Evolutionary conservation across 1,140 invertebrate genomes (phyloP).

Genomic region (Listronotus oregonensis): DNA sequence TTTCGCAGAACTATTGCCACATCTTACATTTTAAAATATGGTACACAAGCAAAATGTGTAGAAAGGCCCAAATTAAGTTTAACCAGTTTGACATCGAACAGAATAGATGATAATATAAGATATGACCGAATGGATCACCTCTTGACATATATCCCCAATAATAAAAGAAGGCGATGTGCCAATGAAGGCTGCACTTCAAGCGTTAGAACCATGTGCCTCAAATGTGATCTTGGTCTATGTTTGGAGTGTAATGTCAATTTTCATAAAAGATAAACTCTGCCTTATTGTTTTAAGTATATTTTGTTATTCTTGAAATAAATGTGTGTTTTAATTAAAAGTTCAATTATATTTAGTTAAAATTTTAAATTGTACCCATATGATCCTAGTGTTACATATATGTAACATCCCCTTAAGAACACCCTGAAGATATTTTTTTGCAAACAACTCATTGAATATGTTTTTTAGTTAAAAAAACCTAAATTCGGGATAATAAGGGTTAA

Average conservation of each 20-base stretch:
- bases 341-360: too few species aligned
- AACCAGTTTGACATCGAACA: constrained; percentile 12
- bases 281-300: too few species aligned
- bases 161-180: constrained; percentile 37
- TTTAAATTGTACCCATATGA: too few species aligned
- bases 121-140: constrained; percentile 32
- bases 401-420: too few species aligned
- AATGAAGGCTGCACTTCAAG: constrained; percentile 27
- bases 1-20: too few species aligned
- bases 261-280: constrained; percentile 18
- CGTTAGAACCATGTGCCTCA: constrained; percentile 25
- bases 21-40: constrained; percentile 36
- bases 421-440: too few species aligned
- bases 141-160: constrained; percentile 28
- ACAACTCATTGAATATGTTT: too few species aligned
- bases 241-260: constrained; percentile 32
- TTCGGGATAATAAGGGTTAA: too few species aligned
- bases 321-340: too few species aligned
- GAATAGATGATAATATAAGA: constrained; percentile 30
- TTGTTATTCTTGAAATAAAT: too few species aligned
- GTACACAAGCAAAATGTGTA: constrained; percentile 21
- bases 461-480: too few species aligned
- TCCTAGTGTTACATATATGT: too few species aligned
- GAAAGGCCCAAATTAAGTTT: constrained; percentile 16
- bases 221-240: constrained; percentile 37